These are phyloP conservation scores for Hirtodrosophila cameraria DNA, from an alignment of 2,888 invertebrate genomes.

Conservation along the genomic window DNA sequence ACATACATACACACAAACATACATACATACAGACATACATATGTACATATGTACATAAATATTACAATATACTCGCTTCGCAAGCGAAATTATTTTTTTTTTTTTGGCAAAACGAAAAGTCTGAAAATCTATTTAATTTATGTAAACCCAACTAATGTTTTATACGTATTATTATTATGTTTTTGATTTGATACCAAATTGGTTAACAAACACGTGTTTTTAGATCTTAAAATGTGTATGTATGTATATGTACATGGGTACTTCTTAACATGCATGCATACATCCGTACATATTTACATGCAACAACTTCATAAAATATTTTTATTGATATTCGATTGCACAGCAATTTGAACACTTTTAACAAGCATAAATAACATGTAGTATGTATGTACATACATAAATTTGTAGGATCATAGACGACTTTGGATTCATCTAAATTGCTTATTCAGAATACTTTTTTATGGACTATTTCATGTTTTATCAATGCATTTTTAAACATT, in stretches of 20 bases:
- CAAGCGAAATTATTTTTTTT: constrained; percentile 30
- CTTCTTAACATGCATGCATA: not conserved
- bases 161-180: constrained; percentile 31
- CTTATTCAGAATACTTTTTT: constrained; percentile 33
- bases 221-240: constrained; percentile 18
- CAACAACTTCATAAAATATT: constrained; percentile 4
- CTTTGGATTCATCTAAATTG: too few species aligned
- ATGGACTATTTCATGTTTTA: constrained; percentile 19
- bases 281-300: constrained; percentile 11
- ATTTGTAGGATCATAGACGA: constrained; percentile 27
- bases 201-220: constrained; percentile 21
- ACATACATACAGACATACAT: constrained; percentile 5
- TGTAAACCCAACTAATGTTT: constrained; percentile 40
- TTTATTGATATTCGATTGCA: constrained; percentile 33
- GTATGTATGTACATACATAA: too few species aligned
- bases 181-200: constrained; percentile 52
- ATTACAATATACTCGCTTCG: constrained; percentile 31
- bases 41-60: constrained; percentile 1
- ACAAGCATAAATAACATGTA: too few species aligned
- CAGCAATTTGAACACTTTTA: constrained; percentile 45
- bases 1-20: not conserved
- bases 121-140: constrained; percentile 68
- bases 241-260: constrained; percentile 13
- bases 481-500: constrained; percentile 12
- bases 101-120: constrained; percentile 76